A percentile compares a stretch with the other conserved stretches of the same genome.
Evolutionary conservation across 2,113 vertebrate genomes (phyloP).

Genomic region (Entelurus aequoreus): DNA sequence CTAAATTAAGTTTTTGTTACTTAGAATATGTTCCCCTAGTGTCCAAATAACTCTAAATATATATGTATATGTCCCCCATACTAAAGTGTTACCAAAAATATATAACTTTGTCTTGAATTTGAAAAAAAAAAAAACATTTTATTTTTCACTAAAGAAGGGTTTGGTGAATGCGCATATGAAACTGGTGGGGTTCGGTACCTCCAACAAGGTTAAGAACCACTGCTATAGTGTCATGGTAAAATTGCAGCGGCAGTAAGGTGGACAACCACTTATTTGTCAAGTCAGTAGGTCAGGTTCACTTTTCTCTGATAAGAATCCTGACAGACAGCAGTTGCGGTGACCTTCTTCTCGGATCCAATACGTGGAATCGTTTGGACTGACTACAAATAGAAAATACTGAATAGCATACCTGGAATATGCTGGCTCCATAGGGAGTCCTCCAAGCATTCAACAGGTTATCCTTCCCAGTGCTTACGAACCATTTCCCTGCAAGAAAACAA

Average conservation of each 20-base stretch:
- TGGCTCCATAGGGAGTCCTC: slow-evolving; percentile 98
- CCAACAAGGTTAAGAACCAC: no score
- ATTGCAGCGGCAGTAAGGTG: slow-evolving; percentile 20
- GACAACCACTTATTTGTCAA: slow-evolving; percentile 41
- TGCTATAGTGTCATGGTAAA: slow-evolving; percentile 30
- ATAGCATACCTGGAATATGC: slow-evolving; percentile 93
- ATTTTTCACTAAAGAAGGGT: no score
- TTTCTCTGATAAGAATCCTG: slow-evolving; percentile 65
- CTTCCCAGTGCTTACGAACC: slow-evolving; percentile 98
- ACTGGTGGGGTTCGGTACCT: no score
- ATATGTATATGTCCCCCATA: no score
- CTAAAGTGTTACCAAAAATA: no score
- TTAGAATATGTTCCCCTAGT: no score
- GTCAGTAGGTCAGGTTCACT: slow-evolving; percentile 64
- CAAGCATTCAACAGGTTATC: slow-evolving; percentile 98
- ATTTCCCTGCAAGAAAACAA: slow-evolving; percentile 77
- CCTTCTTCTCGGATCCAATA: slow-evolving; percentile 54
- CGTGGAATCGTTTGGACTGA: slow-evolving; percentile 39
- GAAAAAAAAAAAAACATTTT: no score
- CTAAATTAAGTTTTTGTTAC: no score
- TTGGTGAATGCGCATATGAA: no score
- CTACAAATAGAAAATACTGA: slow-evolving; percentile 65
- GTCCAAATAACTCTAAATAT: no score
- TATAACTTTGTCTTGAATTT: no score
- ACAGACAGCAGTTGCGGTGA: slow-evolving; percentile 63